Percentiles rank a stretch among this genome's conserved stretches.
These are phyloP conservation scores for Embidobia sp. DNA, from an alignment of 2,888 invertebrate species.

Conservation along the genomic window DNA sequence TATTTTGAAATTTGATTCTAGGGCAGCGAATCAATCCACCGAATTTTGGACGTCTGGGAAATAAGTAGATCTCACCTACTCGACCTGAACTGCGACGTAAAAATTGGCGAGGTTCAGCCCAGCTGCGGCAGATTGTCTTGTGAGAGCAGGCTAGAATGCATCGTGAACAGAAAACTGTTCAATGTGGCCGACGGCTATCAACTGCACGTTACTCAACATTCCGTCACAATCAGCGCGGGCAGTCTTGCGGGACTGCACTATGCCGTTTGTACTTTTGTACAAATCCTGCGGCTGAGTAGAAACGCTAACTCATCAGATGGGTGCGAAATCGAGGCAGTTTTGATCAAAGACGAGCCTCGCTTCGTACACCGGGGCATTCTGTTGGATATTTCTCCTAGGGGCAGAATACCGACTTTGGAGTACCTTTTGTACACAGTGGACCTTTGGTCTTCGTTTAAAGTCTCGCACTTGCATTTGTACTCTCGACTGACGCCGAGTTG, in stretches of 20 bases:
- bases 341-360: constrained; percentile 84
- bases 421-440: constrained; percentile 83
- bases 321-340: constrained; percentile 79
- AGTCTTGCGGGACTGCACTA: constrained; percentile 84
- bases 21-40: constrained; percentile 79
- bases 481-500: constrained; percentile 80
- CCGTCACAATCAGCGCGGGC: constrained; percentile 83
- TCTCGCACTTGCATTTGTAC: constrained; percentile 83
- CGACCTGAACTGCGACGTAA: constrained; percentile 81
- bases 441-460: constrained; percentile 82
- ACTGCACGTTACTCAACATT: constrained; percentile 82
- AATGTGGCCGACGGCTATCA: constrained; percentile 82
- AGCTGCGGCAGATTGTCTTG: constrained; percentile 77
- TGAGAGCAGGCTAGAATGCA: constrained; percentile 82
- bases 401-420: constrained; percentile 83
- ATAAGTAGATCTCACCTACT: constrained; percentile 81
- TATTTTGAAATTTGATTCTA: constrained; percentile 53
- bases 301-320: constrained; percentile 73
- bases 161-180: constrained; percentile 82
- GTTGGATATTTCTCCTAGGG: constrained; percentile 84
- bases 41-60: constrained; percentile 83
- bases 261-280: constrained; percentile 83
- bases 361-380: constrained; percentile 84
- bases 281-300: constrained; percentile 82
- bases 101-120: constrained; percentile 81